Base-by-base conservation (phyloP, 1,140 invertebrate genomes). In the Pteromalus puparum region DNA sequence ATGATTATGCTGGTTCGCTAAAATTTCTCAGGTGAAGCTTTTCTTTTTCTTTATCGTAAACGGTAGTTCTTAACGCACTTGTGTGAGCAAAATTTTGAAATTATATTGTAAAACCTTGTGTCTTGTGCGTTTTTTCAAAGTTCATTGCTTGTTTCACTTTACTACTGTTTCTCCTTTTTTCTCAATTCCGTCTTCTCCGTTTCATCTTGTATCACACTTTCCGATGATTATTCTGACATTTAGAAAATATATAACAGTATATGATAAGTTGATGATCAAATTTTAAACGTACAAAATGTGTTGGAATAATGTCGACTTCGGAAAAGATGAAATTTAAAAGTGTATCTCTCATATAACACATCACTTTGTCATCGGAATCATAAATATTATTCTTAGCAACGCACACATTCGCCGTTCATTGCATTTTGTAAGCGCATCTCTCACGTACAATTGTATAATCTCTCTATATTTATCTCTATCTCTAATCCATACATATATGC, bases 21-120 rank as follows among this genome's bases (percentile, higher is more conserved):
- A 81, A 79, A 78, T 87, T 74, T 82, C 75, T 83, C 83, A 86
- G 85, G 85, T 87, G 86, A 88, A 85, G 86, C 74, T 61, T 77
- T 77, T 84, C 79, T 75, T 70, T 42, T 68, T 81, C 72, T 81
- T 86, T 75, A 84, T 74, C n/a, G 18, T 46, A 84, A 26, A 83
- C 34, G 21, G 78, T 80, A 80, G 78, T 80, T 73, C 4, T 79
- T 38, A 15, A 81, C 68, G 72, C 46, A 82, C 79, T 72, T 48
- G 34, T 80, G 10, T 65, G n/a, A 38, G n/a, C 4, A 73, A 75
- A 9, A 10, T 75, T 42, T 68, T 21, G 30, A 78, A 77, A 24
- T 9, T 53, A 26, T 53, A 26, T 53, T 78, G 61, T 65, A 78
- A 78, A 26, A 78, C 28, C 21, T 65, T 77, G n/a, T 77, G 42